Base-by-base conservation (phyloP, 2,888 invertebrate species). In the Rhamphomyia laevipes region DNA sequence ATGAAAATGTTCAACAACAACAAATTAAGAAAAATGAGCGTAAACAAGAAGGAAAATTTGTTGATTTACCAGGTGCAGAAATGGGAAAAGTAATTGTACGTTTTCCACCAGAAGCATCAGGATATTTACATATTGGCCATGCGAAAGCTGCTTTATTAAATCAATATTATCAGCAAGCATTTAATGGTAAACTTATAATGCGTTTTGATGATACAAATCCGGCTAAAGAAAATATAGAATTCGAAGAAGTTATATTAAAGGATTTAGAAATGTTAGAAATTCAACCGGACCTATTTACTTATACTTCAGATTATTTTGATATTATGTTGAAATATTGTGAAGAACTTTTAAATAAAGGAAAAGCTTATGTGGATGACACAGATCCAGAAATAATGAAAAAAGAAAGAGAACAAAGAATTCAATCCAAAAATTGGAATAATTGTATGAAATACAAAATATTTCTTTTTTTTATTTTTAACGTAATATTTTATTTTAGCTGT, bases 161-260 rank as follows among this genome's bases (percentile, higher is more conserved):
- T 73, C 96, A 97, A 67, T 91, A 97, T 72, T 99, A 99, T 64
- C 92, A 94, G 57, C 79, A 84, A 61, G 77, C 82, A 2, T 99
- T 95, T 70, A 74, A 96, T 62, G 99, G 99, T 0, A 87, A 86
- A 65, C 78, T 99, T 1, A 87, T 99, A 53, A 93, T 99, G 94
- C 80, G 99, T 56, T 99, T 99, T 68, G 99, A 99, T 72, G 99
- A 99, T 67, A 99, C 99, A 6, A 99, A 99, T 73, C 99, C 99
- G 5, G 97, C 95, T 13, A 99, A 99, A 66, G 99, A 99, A 66
- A 91, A 93, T 61, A 86, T 85, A 1, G 90, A 97, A 57, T 99
- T 94, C 73, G 99, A 99, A 67, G 82, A 95, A 76, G 95, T 93
- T 0, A 99, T 99, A 61, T 71, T 96, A 48, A 89, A 93, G 66